Base-by-base conservation (phyloP, 2,888 invertebrate genomes). In the Adineta ricciae region DNA sequence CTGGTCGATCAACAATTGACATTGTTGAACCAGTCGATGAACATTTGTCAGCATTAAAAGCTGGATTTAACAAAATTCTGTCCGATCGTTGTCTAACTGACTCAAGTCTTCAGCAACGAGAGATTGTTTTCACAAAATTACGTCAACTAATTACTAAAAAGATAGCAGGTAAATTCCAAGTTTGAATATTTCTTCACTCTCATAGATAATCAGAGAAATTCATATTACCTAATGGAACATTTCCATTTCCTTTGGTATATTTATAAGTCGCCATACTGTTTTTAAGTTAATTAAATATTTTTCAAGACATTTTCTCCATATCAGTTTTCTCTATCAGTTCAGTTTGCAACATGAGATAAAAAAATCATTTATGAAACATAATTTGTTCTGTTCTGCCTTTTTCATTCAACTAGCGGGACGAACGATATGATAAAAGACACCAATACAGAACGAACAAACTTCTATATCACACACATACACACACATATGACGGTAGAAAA, bases 11-110 rank as follows among this genome's bases (percentile, higher is more conserved):
- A 64, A 64, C 64, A 19, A 64, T 78, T 41, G 78, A 38, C n/a
- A 78, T 78, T 78, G 16, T 24, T 11, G 24, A 41, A n/a, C 78
- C 78, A 78, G n/a, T 41, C 24, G 7, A 8, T 5, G 78, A 78
- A 24, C 78, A 78, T 24, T 78, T 78, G 41, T 41, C n/a, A 41
- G 78, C 78, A 78, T 78, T 78, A 41, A n/a, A 78, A 41, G 41
- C 9, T 24, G 1, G 24, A 41, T 78, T 78, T 41, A 4, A 78
- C 14, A 78, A 78, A 78, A 41, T 41, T 41, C 21, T 78, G 19
- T 14, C 24, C 4, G 78, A 78, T 41, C 21, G 41, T 14, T 78
- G 11, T 41, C 24, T 78, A 41, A 41, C 78, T 41, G 24, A n/a
- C 11, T 41, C n/a, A 0, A 78, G 78, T 78, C 38, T 78, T 41